phyloP scores from a whole-genome alignment of 2,888 invertebrate species.

The Andricus curvator region DNA sequence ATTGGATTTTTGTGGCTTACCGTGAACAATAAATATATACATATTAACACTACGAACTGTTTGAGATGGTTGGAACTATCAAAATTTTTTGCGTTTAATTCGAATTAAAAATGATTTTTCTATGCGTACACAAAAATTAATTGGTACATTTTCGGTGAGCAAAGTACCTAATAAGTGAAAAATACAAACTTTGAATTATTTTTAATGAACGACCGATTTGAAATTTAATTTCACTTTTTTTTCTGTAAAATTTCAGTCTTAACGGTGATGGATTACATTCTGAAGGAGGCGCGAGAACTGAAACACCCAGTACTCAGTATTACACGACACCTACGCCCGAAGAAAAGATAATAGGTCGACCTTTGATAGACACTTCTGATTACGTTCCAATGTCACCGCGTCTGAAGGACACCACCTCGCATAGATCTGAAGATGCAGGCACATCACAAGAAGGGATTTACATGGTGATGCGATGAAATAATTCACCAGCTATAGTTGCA shows the following conservation, averaged over 20 bases:
- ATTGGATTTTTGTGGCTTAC: no score
- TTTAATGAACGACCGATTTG: no score
- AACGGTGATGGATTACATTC: conserved; percentile 71
- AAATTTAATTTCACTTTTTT: conserved; percentile 12
- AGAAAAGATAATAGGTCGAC: conserved; percentile 56
- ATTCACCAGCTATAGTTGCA: background rate
- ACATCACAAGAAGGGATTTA: conserved; percentile 67
- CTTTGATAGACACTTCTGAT: conserved; percentile 65
- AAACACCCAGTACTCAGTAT: conserved; percentile 65
- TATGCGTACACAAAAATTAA: no score
- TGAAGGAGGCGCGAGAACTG: conserved; percentile 68
- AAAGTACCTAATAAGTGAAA: no score
- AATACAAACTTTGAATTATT: no score
- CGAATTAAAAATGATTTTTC: no score
- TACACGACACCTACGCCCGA: conserved; percentile 66
- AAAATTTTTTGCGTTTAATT: no score
- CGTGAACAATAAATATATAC: no score
- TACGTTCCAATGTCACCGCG: conserved; percentile 76
- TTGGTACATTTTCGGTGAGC: no score
- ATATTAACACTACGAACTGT: no score
- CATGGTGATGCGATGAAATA: conserved; percentile 71
- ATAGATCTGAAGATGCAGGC: conserved; percentile 21
- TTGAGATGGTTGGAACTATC: no score
- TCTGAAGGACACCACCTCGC: conserved; percentile 64
- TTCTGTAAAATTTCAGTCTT: conserved; percentile 51